phyloP scores from a whole-genome alignment of 1,140 invertebrate species.

The Bombus consobrinus region DNA sequence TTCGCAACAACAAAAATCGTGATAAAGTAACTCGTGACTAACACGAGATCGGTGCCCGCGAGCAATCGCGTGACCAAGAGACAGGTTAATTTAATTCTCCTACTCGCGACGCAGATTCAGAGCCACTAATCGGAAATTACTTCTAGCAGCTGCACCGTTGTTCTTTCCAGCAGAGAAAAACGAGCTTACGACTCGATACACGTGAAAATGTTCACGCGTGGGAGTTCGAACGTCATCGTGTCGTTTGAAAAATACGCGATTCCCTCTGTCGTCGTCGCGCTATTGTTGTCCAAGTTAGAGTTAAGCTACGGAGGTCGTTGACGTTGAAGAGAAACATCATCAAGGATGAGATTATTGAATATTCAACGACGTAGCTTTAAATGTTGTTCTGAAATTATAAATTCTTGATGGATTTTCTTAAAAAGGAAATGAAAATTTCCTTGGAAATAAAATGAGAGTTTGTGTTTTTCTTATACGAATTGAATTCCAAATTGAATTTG shows the following conservation, averaged over 20 bases:
- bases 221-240: slow-evolving; percentile 4
- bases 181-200: neutral
- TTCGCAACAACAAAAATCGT: neutral
- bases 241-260: neutral
- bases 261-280: slow-evolving; percentile 26
- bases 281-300: neutral
- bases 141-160: neutral
- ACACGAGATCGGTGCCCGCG: no score
- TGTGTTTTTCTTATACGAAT: no score
- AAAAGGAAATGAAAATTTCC: no score
- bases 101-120: neutral
- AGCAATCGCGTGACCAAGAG: neutral
- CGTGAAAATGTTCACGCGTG: slow-evolving; percentile 28
- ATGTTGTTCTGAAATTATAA: neutral
- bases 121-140: slow-evolving; percentile 13
- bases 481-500: no score
- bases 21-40: slow-evolving; percentile 25
- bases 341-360: neutral
- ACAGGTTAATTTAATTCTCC: slow-evolving; percentile 10
- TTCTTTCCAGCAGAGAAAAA: neutral
- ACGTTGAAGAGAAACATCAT: neutral
- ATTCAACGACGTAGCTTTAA: neutral
- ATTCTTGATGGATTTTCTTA: no score
- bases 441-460: no score
- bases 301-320: slow-evolving; percentile 22